Percentiles rank a stretch among this genome's conserved stretches.
Evolutionary conservation across 2,888 invertebrate species (phyloP).

Genomic region (Drosophila eohydei): DNA sequence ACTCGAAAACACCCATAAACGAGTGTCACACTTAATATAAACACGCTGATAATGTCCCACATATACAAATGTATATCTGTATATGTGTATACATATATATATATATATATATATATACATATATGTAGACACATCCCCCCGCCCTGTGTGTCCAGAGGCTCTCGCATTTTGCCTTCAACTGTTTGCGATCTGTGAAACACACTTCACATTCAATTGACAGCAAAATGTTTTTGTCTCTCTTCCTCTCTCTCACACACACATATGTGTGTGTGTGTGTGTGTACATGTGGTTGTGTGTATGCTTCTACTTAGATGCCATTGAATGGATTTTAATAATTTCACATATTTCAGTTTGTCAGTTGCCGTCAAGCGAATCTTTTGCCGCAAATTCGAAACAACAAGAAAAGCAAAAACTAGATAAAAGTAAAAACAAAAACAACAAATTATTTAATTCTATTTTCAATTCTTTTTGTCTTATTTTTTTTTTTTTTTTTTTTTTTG

Average conservation of each 20-base stretch:
- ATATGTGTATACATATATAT: background rate
- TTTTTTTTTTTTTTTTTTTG: constrained; percentile 11
- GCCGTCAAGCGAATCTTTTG: constrained; percentile 52
- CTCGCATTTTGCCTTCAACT: constrained; percentile 6
- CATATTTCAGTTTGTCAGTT: constrained; percentile 60
- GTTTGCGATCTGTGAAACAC: constrained; percentile 36
- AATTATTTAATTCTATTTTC: background rate
- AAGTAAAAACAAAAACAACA: constrained; percentile 1
- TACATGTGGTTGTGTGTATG: constrained; percentile 26
- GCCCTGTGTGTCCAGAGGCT: background rate
- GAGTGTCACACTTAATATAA: constrained; percentile 34
- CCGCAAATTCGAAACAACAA: constrained; percentile 22
- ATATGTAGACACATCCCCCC: background rate
- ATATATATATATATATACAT: background rate
- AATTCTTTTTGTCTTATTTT: background rate
- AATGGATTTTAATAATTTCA: constrained; percentile 69
- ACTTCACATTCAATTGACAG: constrained; percentile 62
- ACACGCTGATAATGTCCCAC: constrained; percentile 20
- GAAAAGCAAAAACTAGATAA: constrained; percentile 2
- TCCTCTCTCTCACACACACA: background rate
- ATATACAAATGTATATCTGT: too few species aligned
- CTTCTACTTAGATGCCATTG: constrained; percentile 62
- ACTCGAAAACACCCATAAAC: constrained; percentile 42
- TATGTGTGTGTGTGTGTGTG: background rate
- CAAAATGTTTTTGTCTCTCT: constrained; percentile 18